phyloP scores from a whole-genome alignment of 1,140 invertebrate species.

The Pachypeltis micranthus region DNA sequence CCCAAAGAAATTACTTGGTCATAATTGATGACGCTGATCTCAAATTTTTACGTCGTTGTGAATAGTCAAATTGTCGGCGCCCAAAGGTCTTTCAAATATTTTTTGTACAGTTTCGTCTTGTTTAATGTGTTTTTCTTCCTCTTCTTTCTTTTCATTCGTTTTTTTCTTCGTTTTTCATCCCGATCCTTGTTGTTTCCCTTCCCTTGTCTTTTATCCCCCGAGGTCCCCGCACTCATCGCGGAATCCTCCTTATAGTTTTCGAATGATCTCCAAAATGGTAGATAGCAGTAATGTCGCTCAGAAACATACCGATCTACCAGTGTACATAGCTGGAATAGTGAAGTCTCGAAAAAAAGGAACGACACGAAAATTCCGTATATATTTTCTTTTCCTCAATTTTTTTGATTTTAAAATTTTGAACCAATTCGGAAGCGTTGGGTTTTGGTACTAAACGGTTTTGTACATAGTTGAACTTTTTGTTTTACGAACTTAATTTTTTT shows the following conservation, averaged over 20 bases:
- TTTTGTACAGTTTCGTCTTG: constrained; percentile 5
- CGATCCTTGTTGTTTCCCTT: constrained; percentile 13
- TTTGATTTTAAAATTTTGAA: no score
- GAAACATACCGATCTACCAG: constrained; percentile 9
- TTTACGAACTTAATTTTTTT: no score
- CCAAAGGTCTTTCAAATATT: constrained; percentile 8
- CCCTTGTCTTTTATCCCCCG: constrained; percentile 17
- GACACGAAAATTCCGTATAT: no score
- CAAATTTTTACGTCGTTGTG: not conserved
- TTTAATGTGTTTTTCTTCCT: constrained; percentile 1
- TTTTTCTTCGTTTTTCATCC: constrained; percentile 8
- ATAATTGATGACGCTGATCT: constrained; percentile 5
- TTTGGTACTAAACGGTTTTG: not conserved
- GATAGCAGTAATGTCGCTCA: constrained; percentile 12
- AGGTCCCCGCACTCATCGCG: constrained; percentile 19
- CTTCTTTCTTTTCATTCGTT: not conserved
- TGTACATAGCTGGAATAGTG: constrained; percentile 18
- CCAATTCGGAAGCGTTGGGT: no score
- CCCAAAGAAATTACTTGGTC: constrained; percentile 6
- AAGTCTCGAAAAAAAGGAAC: constrained; percentile 9
- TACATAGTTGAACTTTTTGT: not conserved
- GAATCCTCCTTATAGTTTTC: constrained; percentile 25
- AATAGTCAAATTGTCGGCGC: not conserved
- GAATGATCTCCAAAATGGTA: constrained; percentile 26
- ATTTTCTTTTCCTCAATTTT: no score